Conservation (phyloP, 23 tunicate species). For the Ciona savignyi region DNA sequence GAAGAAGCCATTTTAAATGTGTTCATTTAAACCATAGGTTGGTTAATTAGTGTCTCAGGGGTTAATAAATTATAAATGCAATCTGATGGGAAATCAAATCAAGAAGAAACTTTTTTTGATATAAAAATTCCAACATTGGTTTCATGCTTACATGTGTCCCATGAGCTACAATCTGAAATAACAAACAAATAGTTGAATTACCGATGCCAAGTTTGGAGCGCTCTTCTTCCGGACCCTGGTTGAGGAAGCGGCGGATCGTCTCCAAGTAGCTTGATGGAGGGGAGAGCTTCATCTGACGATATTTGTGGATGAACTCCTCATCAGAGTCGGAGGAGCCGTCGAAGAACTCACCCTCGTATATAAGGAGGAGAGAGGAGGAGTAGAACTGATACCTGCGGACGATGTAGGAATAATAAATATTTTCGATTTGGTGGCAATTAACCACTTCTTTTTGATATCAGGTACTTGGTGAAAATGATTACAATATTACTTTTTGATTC, state of each 20-base stretch:
- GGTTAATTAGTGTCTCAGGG: too few relatives aligned
- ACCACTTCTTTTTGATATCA: constrained; percentile 74
- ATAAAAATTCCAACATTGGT: too few relatives aligned
- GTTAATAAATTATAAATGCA: too few relatives aligned
- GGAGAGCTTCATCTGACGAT: constrained; percentile 34
- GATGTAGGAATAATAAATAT: constrained; percentile 14
- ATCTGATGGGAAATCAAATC: too few relatives aligned
- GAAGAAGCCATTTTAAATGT: too few relatives aligned
- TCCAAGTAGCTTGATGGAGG: constrained; percentile 42
- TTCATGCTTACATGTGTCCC: too few relatives aligned
- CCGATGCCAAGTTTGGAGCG: neutral
- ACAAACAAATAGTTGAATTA: too few relatives aligned
- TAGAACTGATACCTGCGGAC: constrained; percentile 88
- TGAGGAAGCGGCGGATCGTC: constrained; percentile 41
- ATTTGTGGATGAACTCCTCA: constrained; percentile 87
- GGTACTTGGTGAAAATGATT: too few relatives aligned
- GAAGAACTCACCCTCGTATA: constrained; percentile 94
- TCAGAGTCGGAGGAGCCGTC: constrained; percentile 94
- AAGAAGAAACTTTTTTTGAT: too few relatives aligned
- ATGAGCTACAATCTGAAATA: too few relatives aligned
- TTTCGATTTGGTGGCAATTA: constrained; percentile 45
- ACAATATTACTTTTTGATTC: too few relatives aligned
- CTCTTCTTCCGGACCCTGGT: constrained; percentile 12
- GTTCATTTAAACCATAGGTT: too few relatives aligned
- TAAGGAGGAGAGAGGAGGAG: constrained; percentile 78